Conservation (phyloP, 2,888 invertebrate genomes). For the Pteria penguin region DNA sequence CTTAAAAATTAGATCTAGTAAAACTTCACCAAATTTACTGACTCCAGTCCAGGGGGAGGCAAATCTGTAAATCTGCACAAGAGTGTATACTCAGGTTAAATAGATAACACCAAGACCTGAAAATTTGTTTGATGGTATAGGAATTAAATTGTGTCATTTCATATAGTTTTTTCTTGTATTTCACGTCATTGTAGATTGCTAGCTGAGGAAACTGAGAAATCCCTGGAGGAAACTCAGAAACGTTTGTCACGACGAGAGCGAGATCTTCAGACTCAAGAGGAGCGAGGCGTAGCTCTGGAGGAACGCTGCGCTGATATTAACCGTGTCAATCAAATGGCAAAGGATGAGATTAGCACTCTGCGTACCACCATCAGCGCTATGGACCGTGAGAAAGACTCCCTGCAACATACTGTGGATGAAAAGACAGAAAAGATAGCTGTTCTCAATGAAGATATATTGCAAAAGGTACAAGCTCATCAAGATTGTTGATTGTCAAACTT, state of each 20-base stretch:
- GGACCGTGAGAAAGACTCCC: conserved; percentile 78
- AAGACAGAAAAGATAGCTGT: conserved; percentile 76
- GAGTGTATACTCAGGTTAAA: no score
- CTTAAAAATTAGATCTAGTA: not conserved
- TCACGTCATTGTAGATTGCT: conserved; percentile 65
- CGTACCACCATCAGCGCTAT: conserved; percentile 71
- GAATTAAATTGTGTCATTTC: no score
- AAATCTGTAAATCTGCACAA: no score
- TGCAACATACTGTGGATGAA: conserved; percentile 77
- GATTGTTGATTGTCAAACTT: no score
- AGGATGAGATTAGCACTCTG: conserved; percentile 73
- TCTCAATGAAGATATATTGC: conserved; percentile 71
- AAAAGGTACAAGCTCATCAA: conserved; percentile 57
- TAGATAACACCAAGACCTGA: no score
- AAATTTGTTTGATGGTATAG: no score
- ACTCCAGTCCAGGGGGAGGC: not conserved
- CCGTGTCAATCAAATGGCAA: conserved; percentile 54
- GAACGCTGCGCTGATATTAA: conserved; percentile 65
- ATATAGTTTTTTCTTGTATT: no score
- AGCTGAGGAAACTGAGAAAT: conserved; percentile 77
- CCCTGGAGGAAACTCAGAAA: conserved; percentile 73
- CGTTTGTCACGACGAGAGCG: conserved; percentile 70
- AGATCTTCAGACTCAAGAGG: conserved; percentile 72
- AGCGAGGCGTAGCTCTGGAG: conserved; percentile 68
- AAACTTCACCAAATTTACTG: not conserved